A percentile compares a stretch with the other conserved stretches of the same genome.
phyloP scores from a whole-genome alignment of 2,888 invertebrate genomes.

The Drosophila pegasa region DNA sequence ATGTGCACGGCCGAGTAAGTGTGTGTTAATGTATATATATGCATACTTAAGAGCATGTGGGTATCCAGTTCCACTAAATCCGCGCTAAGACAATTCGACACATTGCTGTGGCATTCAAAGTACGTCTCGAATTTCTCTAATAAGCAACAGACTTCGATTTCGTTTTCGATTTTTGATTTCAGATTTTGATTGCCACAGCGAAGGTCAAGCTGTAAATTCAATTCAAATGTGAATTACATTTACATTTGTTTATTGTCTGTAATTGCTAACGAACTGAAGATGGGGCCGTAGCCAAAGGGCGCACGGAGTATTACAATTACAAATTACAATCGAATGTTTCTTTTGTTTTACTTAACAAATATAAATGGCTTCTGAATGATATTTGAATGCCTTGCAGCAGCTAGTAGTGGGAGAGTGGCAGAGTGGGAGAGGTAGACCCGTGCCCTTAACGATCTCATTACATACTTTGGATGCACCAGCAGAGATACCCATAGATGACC shows the following conservation, averaged over 20 bases:
- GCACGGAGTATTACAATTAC: conserved; percentile 21
- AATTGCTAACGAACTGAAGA: conserved; percentile 62
- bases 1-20: not conserved
- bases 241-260: conserved; percentile 56
- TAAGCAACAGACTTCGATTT: conserved; percentile 51
- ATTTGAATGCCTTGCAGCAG: conserved; percentile 20
- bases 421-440: no score
- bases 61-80: conserved; percentile 52
- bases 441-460: not conserved
- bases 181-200: conserved; percentile 56
- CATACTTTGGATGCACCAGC: not conserved
- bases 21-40: conserved; percentile 24
- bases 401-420: no score
- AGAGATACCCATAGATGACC: no score
- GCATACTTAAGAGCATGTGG: conserved; percentile 26
- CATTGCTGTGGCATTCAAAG: conserved; percentile 65
- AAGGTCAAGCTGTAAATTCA: conserved; percentile 63
- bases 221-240: conserved; percentile 71
- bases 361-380: conserved; percentile 39
- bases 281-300: conserved; percentile 10
- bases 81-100: conserved; percentile 73
- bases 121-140: conserved; percentile 74
- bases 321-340: conserved; percentile 22
- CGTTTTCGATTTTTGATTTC: conserved; percentile 44
- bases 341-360: conserved; percentile 11